These are phyloP conservation scores for Nemoura dubitans DNA, from an alignment of 2,888 invertebrate species.

Conservation along the genomic window DNA sequence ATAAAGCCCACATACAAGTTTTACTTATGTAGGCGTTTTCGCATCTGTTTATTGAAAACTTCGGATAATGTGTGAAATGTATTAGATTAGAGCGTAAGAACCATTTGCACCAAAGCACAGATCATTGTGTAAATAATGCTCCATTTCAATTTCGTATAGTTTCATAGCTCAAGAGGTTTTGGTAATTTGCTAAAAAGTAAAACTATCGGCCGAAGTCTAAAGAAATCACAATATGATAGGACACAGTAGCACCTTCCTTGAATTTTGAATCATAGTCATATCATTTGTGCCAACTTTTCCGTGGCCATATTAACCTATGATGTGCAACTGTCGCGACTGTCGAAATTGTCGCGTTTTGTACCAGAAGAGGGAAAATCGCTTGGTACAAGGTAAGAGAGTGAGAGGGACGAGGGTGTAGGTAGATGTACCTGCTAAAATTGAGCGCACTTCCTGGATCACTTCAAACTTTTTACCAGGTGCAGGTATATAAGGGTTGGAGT, in stretches of 20 bases:
- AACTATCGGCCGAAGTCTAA: no score
- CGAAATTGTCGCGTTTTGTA: background rate
- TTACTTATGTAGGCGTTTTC: no score
- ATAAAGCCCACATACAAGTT: no score
- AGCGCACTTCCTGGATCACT: no score
- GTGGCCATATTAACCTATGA: background rate
- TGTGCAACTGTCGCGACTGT: background rate
- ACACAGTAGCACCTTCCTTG: background rate
- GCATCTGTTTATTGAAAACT: no score
- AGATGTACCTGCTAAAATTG: background rate
- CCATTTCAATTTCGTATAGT: background rate
- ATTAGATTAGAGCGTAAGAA: no score
- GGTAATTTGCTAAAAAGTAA: no score
- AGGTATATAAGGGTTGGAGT: background rate
- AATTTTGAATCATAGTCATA: background rate
- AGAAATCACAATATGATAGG: background rate
- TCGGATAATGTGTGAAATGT: no score
- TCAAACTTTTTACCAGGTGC: background rate
- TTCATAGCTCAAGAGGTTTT: background rate
- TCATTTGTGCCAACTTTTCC: background rate
- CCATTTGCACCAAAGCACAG: no score
- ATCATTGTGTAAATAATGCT: no score
- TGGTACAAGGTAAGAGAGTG: background rate
- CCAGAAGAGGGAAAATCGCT: background rate
- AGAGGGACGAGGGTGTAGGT: background rate